These are phyloP conservation scores for Epirrhoe tristata DNA, from an alignment of 2,888 invertebrate genomes.

Conservation along the genomic window DNA sequence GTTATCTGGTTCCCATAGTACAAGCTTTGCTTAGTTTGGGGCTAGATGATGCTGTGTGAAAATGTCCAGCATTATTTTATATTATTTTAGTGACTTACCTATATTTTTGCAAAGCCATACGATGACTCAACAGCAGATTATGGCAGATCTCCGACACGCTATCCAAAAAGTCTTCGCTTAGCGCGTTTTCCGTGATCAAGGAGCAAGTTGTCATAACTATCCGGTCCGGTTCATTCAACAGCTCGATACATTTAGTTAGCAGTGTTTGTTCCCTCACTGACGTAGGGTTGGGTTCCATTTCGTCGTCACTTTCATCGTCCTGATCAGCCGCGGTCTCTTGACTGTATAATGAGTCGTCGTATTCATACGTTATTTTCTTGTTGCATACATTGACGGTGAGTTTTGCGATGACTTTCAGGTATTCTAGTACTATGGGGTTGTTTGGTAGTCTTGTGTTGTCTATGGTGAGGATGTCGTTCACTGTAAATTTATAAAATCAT, in stretches of 20 bases:
- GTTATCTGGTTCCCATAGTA: no score
- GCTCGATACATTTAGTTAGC: conserved; percentile 85
- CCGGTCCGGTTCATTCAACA: conserved; percentile 87
- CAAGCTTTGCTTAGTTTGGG: no score
- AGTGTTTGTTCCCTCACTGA: conserved; percentile 77
- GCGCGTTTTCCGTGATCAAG: conserved; percentile 80
- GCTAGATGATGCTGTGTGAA: no score
- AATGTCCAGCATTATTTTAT: no score
- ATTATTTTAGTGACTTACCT: conserved; percentile 88
- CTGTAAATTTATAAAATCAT: conserved; percentile 58
- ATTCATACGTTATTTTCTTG: conserved; percentile 75
- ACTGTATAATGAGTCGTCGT: conserved; percentile 77
- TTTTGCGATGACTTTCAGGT: conserved; percentile 76
- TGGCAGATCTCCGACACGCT: conserved; percentile 92
- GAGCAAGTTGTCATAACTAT: conserved; percentile 74
- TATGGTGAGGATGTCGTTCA: conserved; percentile 76
- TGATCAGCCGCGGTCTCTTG: conserved; percentile 79
- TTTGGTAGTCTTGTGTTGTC: conserved; percentile 84
- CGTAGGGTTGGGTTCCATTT: conserved; percentile 78
- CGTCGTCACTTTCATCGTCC: conserved; percentile 86
- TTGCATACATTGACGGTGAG: conserved; percentile 76
- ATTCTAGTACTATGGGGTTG: conserved; percentile 76
- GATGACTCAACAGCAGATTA: conserved; percentile 92
- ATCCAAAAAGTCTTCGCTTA: conserved; percentile 85
- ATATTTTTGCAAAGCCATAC: conserved; percentile 93